Conservation (phyloP, 2,888 invertebrate genomes). For the Drosophila melanocephala region DNA sequence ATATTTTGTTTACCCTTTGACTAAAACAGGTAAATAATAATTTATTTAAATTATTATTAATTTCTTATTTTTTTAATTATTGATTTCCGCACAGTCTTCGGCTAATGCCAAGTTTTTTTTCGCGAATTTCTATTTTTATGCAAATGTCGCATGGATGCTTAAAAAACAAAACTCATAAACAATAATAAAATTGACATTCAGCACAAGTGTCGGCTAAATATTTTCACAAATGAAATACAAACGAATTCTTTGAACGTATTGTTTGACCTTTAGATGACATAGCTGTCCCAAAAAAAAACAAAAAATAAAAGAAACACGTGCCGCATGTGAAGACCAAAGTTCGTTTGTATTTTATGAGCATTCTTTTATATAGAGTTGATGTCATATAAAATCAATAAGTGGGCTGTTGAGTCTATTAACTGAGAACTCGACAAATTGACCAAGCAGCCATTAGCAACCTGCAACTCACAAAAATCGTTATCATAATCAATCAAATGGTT, state of each 20-base stretch:
- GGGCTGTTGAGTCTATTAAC: not conserved
- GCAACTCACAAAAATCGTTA: slow-evolving; percentile 2
- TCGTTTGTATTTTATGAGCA: slow-evolving; percentile 18
- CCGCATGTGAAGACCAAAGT: slow-evolving; percentile 68
- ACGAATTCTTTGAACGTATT: slow-evolving; percentile 26
- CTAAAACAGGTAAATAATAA: not conserved
- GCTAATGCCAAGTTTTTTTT: slow-evolving; percentile 16
- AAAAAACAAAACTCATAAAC: slow-evolving; percentile 44
- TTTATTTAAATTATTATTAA: not conserved
- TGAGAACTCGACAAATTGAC: not conserved
- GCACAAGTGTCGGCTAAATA: slow-evolving; percentile 46
- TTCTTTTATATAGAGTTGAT: slow-evolving; percentile 30
- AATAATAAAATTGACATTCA: slow-evolving; percentile 30
- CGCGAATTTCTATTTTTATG: slow-evolving; percentile 31
- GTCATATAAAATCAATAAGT: slow-evolving; percentile 48
- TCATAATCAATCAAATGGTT: slow-evolving; percentile 2
- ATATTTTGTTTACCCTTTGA: not conserved
- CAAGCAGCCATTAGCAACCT: slow-evolving; percentile 3
- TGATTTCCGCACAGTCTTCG: not conserved
- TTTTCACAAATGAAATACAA: slow-evolving; percentile 11
- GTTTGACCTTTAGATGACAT: slow-evolving; percentile 77
- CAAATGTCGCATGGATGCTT: not conserved
- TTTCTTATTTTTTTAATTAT: not conserved
- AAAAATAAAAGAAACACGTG: slow-evolving; percentile 45
- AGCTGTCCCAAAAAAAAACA: slow-evolving; percentile 25